A percentile compares a stretch with the other conserved stretches of the same genome.
Conservation (phyloP, 2,888 invertebrate species). For the Andrena trimmerana region DNA sequence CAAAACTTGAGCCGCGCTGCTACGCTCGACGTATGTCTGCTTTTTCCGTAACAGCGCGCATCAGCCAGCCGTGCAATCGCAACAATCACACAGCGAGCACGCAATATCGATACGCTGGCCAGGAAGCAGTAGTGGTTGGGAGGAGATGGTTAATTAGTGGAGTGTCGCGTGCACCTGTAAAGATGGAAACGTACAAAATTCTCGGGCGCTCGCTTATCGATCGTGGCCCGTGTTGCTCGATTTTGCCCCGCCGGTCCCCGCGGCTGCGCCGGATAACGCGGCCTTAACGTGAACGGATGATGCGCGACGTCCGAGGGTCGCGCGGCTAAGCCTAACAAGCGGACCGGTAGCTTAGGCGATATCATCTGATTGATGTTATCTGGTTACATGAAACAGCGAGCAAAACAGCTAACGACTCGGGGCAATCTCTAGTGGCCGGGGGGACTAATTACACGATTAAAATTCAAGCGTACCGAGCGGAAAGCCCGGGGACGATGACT, state of each 20-base stretch:
- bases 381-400: constrained; percentile 52
- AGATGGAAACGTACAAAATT: constrained; percentile 45
- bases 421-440: constrained; percentile 42
- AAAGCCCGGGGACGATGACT: constrained; percentile 14
- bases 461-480: constrained; percentile 63
- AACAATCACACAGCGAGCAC: neutral
- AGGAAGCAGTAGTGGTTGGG: neutral
- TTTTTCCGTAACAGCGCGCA: neutral
- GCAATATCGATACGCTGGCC: neutral
- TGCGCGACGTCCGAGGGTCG: constrained; percentile 28
- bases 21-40: neutral
- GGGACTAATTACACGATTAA: constrained; percentile 73
- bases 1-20: neutral
- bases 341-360: constrained; percentile 61
- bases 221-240: constrained; percentile 36
- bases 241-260: constrained; percentile 21
- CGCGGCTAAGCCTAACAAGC: constrained; percentile 58
- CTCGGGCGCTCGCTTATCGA: constrained; percentile 39
- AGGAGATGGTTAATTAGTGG: constrained; percentile 44
- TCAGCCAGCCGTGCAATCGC: neutral
- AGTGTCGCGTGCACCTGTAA: constrained; percentile 44
- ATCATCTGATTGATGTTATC: constrained; percentile 67
- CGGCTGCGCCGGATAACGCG: constrained; percentile 32
- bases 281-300: constrained; percentile 55
- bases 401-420: constrained; percentile 45